Evolutionary conservation across 1,140 invertebrate genomes (phyloP), one percentile per base, ranked within the genome.

Genomic region (Brachionus plicatilis): DNA sequence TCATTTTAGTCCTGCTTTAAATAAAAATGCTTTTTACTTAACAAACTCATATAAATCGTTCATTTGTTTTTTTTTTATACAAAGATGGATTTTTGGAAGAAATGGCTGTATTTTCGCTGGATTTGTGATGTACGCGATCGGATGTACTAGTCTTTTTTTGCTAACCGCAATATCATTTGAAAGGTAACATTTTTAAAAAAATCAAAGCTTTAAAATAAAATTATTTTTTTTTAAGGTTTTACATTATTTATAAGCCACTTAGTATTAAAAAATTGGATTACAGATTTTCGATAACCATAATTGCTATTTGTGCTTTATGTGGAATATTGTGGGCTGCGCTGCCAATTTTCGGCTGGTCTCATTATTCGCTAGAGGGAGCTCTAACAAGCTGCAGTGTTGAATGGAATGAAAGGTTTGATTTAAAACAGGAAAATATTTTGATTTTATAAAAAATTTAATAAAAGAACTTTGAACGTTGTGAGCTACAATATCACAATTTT

Each of bases 401-500:
- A 82, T 82, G 79, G 79, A 60, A 65, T 27, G 79, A 82, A 11
- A 60, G 70, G 70, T 60, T 60, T 60, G 20, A 60, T 24, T 60
- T 14, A 17, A 2, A 53, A n/a, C 8, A 53, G 4, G 3, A 53
- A 14, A 14, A 53, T 6, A 17, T 17, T 17, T 53, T 53, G 17
- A 17, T 53, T 5, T 14, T 11, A 53, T 17, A n/a, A n/a, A 6
- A 14, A n/a, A 47, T 53, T n/a, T 60, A 17, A 20, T 60, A 17
- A 20, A 60, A 60, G 68, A 70, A n/a, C 37, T 7, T 37, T 82
- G 7, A 68, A 60, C 66, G 79, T 83, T 8, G 5, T 47, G 12
- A 83, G 82, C 33, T 83, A 83, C 17, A 83, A 83, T 56, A n/a
- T 70, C n/a, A 17, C 53, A 17, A 83, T 83, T 24, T 83, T 83